Conservation (phyloP, 2,113 vertebrate species). For the Datnioides undecimradiatus region DNA sequence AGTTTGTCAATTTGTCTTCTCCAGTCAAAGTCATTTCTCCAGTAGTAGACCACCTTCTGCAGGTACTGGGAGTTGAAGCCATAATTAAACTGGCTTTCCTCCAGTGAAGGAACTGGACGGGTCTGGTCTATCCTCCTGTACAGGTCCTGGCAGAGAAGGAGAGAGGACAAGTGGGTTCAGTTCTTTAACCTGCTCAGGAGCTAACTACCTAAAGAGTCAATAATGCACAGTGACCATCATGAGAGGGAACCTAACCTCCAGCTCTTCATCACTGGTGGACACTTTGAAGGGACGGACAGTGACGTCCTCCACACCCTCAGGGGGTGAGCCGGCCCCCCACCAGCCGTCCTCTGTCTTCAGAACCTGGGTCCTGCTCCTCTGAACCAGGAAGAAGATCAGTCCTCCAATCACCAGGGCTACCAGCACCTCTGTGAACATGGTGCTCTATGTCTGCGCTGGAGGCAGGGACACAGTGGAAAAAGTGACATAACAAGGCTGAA, state of each 20-base stretch:
- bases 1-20: constrained; percentile 87
- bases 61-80: constrained; percentile 90
- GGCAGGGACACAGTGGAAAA: too few relatives aligned
- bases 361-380: constrained; percentile 78
- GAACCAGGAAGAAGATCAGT: constrained; percentile 81
- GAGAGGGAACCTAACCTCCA: constrained; percentile 79
- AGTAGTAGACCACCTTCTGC: constrained; percentile 88
- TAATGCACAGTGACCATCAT: not conserved
- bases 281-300: constrained; percentile 83
- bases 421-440: constrained; percentile 81
- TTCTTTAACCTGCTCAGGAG: not conserved
- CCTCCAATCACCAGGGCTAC: constrained; percentile 80
- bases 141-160: constrained; percentile 83
- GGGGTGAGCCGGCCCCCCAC: constrained; percentile 84
- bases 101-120: constrained; percentile 82
- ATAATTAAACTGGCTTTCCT: constrained; percentile 88
- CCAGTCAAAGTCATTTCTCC: constrained; percentile 91
- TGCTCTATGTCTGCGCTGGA: constrained; percentile 20
- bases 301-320: constrained; percentile 78
- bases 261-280: constrained; percentile 81
- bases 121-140: constrained; percentile 85
- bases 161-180: not conserved
- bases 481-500: not conserved
- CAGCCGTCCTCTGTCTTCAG: constrained; percentile 87
- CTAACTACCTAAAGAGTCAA: not conserved